phyloP scores from a whole-genome alignment of 2,888 invertebrate species.

The Cordilura impudica region DNA sequence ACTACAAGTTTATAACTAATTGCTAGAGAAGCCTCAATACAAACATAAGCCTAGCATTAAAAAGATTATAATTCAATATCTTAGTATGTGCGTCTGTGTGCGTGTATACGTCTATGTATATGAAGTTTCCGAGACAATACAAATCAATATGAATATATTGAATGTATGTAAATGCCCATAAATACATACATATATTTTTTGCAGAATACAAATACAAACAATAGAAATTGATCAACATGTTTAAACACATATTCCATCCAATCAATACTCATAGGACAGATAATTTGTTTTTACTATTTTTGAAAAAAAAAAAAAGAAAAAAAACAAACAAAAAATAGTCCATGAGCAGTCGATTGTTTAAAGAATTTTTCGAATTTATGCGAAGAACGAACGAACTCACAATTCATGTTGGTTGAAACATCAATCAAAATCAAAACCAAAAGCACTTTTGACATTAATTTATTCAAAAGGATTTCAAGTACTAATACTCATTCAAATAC shows the following conservation, averaged over 20 bases:
- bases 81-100: not conserved
- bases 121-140: not conserved
- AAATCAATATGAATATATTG: conserved; percentile 24
- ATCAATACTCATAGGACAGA: not conserved
- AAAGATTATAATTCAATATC: too few species aligned
- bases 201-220: not conserved
- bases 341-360: conserved; percentile 11
- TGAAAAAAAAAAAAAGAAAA: too few species aligned
- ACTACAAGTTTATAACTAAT: conserved; percentile 1
- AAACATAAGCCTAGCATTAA: conserved; percentile 11
- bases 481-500: conserved; percentile 68
- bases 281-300: not conserved
- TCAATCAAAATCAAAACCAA: conserved; percentile 76
- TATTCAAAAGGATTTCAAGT: conserved; percentile 74
- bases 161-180: conserved; percentile 17
- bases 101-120: not conserved
- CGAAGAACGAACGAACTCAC: not conserved
- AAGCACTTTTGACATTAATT: conserved; percentile 77
- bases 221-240: conserved; percentile 2
- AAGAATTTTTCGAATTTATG: conserved; percentile 12
- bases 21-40: not conserved
- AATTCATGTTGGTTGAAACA: conserved; percentile 67
- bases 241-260: not conserved
- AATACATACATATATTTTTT: not conserved
- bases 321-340: too few species aligned